Base-by-base conservation (phyloP, 2,888 invertebrate genomes). In the Bugula neritina region DNA sequence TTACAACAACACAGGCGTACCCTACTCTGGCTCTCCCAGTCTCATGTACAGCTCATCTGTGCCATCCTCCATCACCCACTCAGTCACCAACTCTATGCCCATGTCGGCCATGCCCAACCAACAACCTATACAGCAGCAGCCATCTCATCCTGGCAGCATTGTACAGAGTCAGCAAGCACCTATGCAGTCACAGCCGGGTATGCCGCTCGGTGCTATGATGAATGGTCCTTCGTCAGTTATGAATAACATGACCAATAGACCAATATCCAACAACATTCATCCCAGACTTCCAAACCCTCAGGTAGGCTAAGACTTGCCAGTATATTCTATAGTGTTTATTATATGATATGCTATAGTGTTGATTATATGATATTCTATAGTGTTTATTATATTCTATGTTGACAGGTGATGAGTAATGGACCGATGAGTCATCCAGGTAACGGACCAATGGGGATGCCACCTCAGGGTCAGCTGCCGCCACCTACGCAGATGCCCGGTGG, bases 191-290 rank as follows among this genome's bases (percentile, higher is more conserved):
- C 63, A 63, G n/a, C n/a, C n/a, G n/a, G n/a, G n/a, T n/a, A n/a
- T n/a, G n/a, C 63, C 63, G 29, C 31, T 2, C 13, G 5, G 27
- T 5, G 63, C 31, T 13, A 63, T 63, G 63, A 63, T 63, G 63
- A 63, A 63, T 63, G 63, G 63, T 25, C 63, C 63, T 13, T 57
- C 57, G 3, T 63, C 63, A 29, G 63, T 27, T 29, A 63, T 63
- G 63, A 13, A 21, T 5, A 25, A 31, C 31, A 63, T 63, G 63
- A 31, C 10, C 31, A 63, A 63, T n/a, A 63, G 63, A 63, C 31
- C 63, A 5, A 13, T 63, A 29, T 5, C 10, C 3, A 63, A 63
- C n/a, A 63, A 63, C 31, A 63, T 63, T 27, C 3, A 21, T 27
- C 29, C 63, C 13, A 27, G 63, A 31, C 63, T 63, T 29, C 63